Conservation (phyloP, 37 sponge, comb jelly and placozoan species). For the Spongilla lacustris region DNA sequence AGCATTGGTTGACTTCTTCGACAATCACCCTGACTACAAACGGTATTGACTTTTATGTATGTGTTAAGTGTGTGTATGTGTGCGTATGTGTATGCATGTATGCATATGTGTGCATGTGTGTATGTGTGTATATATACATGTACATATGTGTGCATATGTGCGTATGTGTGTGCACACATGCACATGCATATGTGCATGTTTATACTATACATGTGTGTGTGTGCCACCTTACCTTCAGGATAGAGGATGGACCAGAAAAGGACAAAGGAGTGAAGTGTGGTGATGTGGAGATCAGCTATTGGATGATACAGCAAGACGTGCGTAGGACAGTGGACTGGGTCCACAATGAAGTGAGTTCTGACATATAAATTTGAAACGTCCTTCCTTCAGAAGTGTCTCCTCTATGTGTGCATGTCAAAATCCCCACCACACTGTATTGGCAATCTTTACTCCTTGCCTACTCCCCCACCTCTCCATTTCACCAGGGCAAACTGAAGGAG, state of each 20-base stretch:
- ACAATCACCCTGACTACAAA: constrained; percentile 64
- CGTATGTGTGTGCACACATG: constrained; percentile 14
- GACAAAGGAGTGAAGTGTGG: constrained; percentile 80
- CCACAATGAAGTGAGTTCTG: constrained; percentile 70
- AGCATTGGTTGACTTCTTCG: constrained; percentile 80
- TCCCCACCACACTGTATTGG: too few species aligned
- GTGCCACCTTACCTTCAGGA: too few species aligned
- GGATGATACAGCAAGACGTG: constrained; percentile 89
- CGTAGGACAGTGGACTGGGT: constrained; percentile 78
- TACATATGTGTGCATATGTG: not conserved
- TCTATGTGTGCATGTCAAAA: not conserved
- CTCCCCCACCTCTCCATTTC: not conserved
- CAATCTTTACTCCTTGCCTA: not conserved
- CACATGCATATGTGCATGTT: too few species aligned
- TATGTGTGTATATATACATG: constrained; percentile 1
- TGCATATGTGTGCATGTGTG: too few species aligned
- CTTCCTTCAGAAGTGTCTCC: too few species aligned
- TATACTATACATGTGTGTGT: constrained; percentile 8
- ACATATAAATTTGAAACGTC: too few species aligned
- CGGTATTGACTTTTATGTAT: too few species aligned
- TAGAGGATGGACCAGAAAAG: not conserved
- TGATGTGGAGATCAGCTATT: constrained; percentile 71
- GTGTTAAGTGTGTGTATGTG: too few species aligned
- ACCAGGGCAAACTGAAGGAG: constrained; percentile 68
- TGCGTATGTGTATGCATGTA: too few species aligned